These are phyloP conservation scores for Stomatorhinus walkeri DNA, from an alignment of 2,797 vertebrate species.

Conservation along the genomic window DNA sequence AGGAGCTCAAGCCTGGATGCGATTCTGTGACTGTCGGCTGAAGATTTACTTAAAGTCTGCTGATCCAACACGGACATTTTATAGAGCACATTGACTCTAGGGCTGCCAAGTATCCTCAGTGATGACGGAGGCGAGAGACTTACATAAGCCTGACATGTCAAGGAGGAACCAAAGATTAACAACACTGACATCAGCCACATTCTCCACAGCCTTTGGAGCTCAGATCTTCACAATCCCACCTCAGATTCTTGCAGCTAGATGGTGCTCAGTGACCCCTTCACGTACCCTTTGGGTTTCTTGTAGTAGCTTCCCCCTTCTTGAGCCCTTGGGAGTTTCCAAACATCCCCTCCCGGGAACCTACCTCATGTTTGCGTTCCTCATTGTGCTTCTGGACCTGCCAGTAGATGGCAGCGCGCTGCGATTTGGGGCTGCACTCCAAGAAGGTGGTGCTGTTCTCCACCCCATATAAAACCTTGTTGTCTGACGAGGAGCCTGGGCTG, in stretches of 20 bases:
- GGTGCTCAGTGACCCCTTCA: not conserved
- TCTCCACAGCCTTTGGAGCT: not conserved
- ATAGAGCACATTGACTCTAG: not conserved
- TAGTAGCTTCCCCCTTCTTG: not conserved
- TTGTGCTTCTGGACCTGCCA: constrained; percentile 86
- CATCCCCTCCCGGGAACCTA: constrained; percentile 34
- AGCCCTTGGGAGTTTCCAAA: not conserved
- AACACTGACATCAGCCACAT: not conserved
- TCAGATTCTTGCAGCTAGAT: not conserved
- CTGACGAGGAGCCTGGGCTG: constrained; percentile 64
- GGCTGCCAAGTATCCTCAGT: not conserved
- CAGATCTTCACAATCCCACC: not conserved
- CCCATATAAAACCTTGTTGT: constrained; percentile 81
- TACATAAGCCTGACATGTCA: not conserved
- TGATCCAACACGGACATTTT: not conserved
- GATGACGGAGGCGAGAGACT: not conserved
- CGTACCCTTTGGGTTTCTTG: not conserved
- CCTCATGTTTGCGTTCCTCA: constrained; percentile 85
- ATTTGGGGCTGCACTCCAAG: constrained; percentile 92
- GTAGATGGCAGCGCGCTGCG: constrained; percentile 79
- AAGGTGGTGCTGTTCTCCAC: constrained; percentile 98
- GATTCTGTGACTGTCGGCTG: not conserved
- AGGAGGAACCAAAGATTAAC: not conserved
- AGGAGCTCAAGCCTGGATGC: not conserved
- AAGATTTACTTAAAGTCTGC: not conserved